A percentile compares a stretch with the other conserved stretches of the same genome.
Evolutionary conservation across 92 coral and sea anemone genomes (phyloP).

Genomic region (Zoanthus sansibaricus): DNA sequence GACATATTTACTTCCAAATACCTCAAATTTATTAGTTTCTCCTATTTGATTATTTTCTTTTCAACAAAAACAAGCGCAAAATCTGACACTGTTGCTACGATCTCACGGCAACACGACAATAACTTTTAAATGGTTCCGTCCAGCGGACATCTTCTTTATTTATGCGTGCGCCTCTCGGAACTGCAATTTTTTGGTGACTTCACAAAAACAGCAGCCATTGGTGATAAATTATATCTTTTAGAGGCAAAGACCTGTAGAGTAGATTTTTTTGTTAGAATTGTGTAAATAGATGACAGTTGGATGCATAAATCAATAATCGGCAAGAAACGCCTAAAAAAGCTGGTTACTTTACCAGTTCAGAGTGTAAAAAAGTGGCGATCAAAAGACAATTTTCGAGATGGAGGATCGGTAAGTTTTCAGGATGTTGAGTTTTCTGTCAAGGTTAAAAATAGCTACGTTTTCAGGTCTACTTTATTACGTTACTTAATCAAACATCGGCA

Average conservation of each 20-base stretch:
- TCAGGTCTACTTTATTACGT: background rate
- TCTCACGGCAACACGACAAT: too few relatives aligned
- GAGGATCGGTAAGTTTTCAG: slow-evolving; percentile 78
- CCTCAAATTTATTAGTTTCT: background rate
- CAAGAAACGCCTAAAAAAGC: slow-evolving; percentile 88
- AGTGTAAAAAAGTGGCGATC: slow-evolving; percentile 96
- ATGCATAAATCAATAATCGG: slow-evolving; percentile 99
- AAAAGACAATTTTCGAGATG: slow-evolving; percentile 65
- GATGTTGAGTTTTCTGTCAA: background rate
- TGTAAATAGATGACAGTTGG: slow-evolving; percentile 34
- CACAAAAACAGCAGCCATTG: background rate
- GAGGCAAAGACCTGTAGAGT: background rate
- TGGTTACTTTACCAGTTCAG: slow-evolving; percentile 90
- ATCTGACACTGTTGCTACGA: background rate
- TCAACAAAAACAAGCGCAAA: background rate
- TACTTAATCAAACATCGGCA: background rate
- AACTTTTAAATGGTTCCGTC: background rate
- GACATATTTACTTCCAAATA: slow-evolving; percentile 6
- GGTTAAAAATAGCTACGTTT: too few relatives aligned
- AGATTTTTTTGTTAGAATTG: background rate
- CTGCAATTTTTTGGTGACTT: slow-evolving; percentile 21
- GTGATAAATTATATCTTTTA: background rate
- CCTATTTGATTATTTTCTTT: background rate
- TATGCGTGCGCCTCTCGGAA: slow-evolving; percentile 38
- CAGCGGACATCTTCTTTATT: slow-evolving; percentile 4